phyloP scores from a whole-genome alignment of 2,113 vertebrate species.

The Phrynosoma blainvillii region DNA sequence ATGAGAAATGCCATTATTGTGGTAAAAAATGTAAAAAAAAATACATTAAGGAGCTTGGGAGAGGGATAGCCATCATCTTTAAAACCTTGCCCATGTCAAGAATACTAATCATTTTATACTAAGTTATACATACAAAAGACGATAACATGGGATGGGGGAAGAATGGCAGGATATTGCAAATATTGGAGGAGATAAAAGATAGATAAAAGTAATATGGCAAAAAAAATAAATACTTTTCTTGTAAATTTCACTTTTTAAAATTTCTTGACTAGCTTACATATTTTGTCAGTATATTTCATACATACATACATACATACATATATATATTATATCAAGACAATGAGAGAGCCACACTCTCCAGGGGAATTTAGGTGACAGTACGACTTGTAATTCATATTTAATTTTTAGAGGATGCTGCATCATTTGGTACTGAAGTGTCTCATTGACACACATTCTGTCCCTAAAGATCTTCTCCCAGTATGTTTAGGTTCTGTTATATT shows the following conservation, averaged over 20 bases:
- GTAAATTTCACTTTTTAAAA: slow-evolving; percentile 87
- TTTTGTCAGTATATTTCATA: slow-evolving; percentile 80
- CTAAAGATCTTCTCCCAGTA: background rate
- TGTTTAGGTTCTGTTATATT: background rate
- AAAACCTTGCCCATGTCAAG: slow-evolving; percentile 77
- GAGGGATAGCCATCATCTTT: slow-evolving; percentile 38
- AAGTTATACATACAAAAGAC: slow-evolving; percentile 68
- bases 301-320: slow-evolving; percentile 69
- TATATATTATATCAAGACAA: slow-evolving; percentile 84
- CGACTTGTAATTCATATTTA: slow-evolving; percentile 39
- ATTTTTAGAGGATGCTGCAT: slow-evolving; percentile 24
- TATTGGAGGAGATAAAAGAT: slow-evolving; percentile 76
- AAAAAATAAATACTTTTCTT: slow-evolving; percentile 88
- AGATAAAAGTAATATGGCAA: slow-evolving; percentile 79
- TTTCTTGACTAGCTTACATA: slow-evolving; percentile 87
- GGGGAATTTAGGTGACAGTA: slow-evolving; percentile 20
- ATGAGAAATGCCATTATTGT: background rate
- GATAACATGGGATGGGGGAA: slow-evolving; percentile 65
- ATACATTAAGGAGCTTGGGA: background rate
- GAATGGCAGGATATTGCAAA: slow-evolving; percentile 65
- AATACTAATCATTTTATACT: slow-evolving; percentile 46
- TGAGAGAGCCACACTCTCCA: background rate
- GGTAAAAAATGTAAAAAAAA: background rate
- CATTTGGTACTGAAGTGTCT: slow-evolving; percentile 46
- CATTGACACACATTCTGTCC: background rate